These are phyloP conservation scores for Natator depressus DNA, from an alignment of 2,113 vertebrate genomes.

Conservation along the genomic window DNA sequence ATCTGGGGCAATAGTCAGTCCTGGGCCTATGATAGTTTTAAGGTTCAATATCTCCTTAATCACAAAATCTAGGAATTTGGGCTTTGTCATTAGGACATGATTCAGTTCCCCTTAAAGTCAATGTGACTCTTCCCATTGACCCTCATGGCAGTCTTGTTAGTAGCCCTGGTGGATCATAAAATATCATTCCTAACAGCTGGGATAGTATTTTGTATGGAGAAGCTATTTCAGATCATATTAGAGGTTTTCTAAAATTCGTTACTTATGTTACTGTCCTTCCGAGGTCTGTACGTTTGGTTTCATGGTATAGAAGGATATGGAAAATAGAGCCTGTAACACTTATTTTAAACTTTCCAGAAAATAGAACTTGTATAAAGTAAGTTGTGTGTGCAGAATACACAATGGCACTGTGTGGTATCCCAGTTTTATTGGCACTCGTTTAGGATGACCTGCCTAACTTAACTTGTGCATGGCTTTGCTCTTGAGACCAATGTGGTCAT, in stretches of 20 bases:
- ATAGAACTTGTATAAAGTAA: slow-evolving; percentile 3
- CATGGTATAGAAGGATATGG: background rate
- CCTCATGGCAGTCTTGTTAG: background rate
- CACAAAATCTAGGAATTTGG: slow-evolving; percentile 11
- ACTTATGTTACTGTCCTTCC: background rate
- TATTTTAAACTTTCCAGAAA: slow-evolving; percentile 8
- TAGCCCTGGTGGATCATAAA: fast-evolving
- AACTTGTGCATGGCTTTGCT: background rate
- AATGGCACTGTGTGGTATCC: background rate
- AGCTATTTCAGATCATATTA: fast-evolving
- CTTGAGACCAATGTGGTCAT: background rate
- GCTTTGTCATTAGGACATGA: background rate
- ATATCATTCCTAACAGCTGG: fast-evolving
- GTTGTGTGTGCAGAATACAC: background rate
- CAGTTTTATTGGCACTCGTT: background rate
- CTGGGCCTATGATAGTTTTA: slow-evolving; percentile 20
- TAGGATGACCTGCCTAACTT: background rate
- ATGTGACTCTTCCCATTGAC: background rate
- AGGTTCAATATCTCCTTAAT: background rate
- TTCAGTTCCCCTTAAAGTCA: background rate
- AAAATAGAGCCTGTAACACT: background rate
- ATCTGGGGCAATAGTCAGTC: background rate
- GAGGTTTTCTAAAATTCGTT: background rate
- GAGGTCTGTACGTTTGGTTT: background rate
- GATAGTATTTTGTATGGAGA: background rate